Percentiles rank a stretch among this genome's conserved stretches.
phyloP scores from a whole-genome alignment of 2,888 invertebrate species.

The Chrysotoxum bicinctum region DNA sequence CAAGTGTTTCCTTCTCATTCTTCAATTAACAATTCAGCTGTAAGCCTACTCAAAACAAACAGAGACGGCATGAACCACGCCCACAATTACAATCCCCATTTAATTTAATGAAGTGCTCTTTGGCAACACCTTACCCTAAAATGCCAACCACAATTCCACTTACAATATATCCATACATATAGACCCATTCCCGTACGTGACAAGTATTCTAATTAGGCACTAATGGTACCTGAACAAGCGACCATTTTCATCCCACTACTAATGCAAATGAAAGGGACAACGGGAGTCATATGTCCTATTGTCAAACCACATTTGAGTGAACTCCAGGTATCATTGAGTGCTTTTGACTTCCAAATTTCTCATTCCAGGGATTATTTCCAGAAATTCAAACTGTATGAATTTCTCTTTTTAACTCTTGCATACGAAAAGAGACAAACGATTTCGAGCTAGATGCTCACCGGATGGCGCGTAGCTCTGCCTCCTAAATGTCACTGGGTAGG shows the following conservation, averaged over 20 bases:
- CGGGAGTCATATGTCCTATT: background rate
- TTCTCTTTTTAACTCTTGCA: slow-evolving; percentile 22
- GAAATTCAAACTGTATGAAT: background rate
- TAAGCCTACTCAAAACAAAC: background rate
- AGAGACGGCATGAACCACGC: slow-evolving; percentile 59
- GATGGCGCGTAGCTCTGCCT: slow-evolving; percentile 79
- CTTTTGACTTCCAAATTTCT: background rate
- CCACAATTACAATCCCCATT: slow-evolving; percentile 24
- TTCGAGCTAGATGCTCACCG: slow-evolving; percentile 60
- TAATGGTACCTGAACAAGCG: slow-evolving; percentile 66
- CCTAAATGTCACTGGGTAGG: slow-evolving; percentile 74
- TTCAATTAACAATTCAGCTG: slow-evolving; percentile 45
- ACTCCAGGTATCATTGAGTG: slow-evolving; percentile 26
- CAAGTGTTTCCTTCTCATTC: slow-evolving; percentile 19
- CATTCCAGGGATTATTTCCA: slow-evolving; percentile 28
- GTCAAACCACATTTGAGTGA: slow-evolving; percentile 14
- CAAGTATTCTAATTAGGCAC: slow-evolving; percentile 58
- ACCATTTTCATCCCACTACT: slow-evolving; percentile 58
- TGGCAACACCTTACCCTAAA: slow-evolving; percentile 26
- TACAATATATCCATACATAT: background rate
- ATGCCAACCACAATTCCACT: slow-evolving; percentile 15
- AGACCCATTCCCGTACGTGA: background rate
- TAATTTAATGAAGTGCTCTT: slow-evolving; percentile 45
- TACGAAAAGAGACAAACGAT: slow-evolving; percentile 27
- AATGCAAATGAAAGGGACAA: slow-evolving; percentile 22